Evolutionary conservation across 2,797 vertebrate genomes (phyloP).

Genomic region (Trachops cirrhosus): DNA sequence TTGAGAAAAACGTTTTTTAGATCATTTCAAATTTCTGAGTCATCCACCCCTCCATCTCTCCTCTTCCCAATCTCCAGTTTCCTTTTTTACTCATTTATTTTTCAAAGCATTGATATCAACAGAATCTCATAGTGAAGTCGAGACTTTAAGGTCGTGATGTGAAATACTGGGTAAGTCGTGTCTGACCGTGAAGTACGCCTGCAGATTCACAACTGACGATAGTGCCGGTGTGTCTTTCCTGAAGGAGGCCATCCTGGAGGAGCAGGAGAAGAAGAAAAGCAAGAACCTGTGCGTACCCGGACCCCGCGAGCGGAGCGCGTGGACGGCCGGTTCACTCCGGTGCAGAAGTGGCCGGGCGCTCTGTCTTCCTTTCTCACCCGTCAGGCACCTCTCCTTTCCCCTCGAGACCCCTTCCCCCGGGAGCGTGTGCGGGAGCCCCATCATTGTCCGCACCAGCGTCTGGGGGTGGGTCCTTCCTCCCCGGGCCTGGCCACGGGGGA

Average conservation of each 20-base stretch:
- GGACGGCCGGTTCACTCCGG: background rate
- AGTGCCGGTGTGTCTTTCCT: conserved; percentile 49
- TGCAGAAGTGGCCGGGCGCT: background rate
- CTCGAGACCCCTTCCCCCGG: fast-evolving
- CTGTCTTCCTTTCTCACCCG: background rate
- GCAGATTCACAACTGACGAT: background rate
- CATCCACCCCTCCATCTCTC: no score
- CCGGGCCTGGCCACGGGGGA: fast-evolving
- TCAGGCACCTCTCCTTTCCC: background rate
- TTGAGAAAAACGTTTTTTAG: background rate
- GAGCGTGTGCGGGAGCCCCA: fast-evolving
- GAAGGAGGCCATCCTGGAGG: conserved; percentile 97
- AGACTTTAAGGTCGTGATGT: no score
- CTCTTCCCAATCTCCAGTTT: background rate
- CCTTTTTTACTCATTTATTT: background rate
- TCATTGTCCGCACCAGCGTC: fast-evolving
- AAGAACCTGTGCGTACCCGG: conserved; percentile 92
- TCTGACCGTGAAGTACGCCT: background rate
- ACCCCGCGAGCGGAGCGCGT: background rate
- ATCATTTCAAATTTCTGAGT: background rate
- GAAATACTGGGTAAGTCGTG: background rate
- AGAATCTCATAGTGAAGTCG: background rate
- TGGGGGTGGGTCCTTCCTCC: no score
- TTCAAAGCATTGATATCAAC: background rate
- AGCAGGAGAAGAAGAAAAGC: conserved; percentile 97